Conservation (phyloP, 2,113 vertebrate genomes). For the Xiphophorus maculatus region DNA sequence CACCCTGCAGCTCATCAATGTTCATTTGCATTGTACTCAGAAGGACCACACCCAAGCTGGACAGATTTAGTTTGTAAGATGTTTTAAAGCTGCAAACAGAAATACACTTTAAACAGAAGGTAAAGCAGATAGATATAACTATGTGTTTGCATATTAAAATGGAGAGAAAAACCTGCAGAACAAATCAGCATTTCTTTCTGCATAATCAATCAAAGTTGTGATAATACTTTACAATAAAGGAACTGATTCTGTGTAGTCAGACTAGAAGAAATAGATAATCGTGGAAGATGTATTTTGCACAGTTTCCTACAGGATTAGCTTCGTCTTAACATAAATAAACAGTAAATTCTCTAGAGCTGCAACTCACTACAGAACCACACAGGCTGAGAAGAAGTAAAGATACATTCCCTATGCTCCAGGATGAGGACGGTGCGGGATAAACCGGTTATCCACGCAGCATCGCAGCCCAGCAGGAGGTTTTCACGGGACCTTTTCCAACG, state of each 20-base stretch:
- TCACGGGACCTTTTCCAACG: constrained; percentile 28
- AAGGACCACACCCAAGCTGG: constrained; percentile 10
- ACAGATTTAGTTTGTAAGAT: constrained; percentile 9
- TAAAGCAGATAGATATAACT: constrained; percentile 26
- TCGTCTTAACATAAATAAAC: constrained; percentile 31
- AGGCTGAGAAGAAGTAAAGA: constrained; percentile 39
- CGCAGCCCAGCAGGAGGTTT: constrained; percentile 33
- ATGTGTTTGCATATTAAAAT: constrained; percentile 52
- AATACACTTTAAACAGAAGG: neutral
- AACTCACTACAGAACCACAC: constrained; percentile 65
- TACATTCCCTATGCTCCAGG: constrained; percentile 40
- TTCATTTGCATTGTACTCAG: constrained; percentile 59
- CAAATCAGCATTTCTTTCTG: constrained; percentile 19
- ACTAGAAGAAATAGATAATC: constrained; percentile 2
- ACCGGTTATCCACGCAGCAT: constrained; percentile 60
- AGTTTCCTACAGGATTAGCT: constrained; percentile 24
- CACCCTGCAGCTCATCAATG: neutral
- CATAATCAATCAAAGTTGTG: constrained; percentile 41
- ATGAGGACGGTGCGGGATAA: constrained; percentile 41
- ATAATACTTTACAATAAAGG: constrained; percentile 68
- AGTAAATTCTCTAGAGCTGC: constrained; percentile 36
- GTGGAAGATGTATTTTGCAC: constrained; percentile 19
- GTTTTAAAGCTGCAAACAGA: neutral
- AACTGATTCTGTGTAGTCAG: constrained; percentile 7
- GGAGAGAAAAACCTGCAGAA: constrained; percentile 15